Base-by-base conservation (phyloP, 2,797 vertebrate species). In the Cetoscarus ocellatus region DNA sequence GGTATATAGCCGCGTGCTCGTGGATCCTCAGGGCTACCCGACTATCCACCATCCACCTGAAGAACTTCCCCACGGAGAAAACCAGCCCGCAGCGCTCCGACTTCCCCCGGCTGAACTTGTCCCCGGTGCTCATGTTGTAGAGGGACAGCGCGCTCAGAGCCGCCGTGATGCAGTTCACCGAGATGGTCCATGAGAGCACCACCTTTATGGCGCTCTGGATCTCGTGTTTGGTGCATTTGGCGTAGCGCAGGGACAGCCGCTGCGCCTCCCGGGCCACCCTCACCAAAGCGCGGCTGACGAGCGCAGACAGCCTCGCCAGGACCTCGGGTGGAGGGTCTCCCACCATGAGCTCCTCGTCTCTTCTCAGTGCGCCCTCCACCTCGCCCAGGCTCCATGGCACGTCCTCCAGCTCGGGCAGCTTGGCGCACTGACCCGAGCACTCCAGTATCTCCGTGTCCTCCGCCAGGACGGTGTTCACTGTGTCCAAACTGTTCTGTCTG, bases 401-500 rank as follows among this genome's bases (percentile, higher is more conserved):
- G 80, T 95, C 92, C 81, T 96, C 95, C 84, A 94, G 93, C 88
- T 95, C 94, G 82, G 94, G 94, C 80, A 96, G 93, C 80, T 93
- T 94, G 83, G 92, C 92, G 88, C 93, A 91, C 85, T 94, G 93
- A 70, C 92, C 93, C 90, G 92, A 88, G 84, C 93, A 92, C 92
- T 96, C 94, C 86, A 92, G 90, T 53, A 89, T 85, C 70, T 95
- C 95, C 75, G 92, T 87, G 86, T 95, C 94, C 89, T 94, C 95
- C 86, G 92, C 94, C 94, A 95, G 91, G 80, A 94, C 94, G 79
- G 94, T 95, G 91, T 95, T 95, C 58, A 95, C 93, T 50, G 94
- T 98, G 94, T 99, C 98, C 92, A 98, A 94, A 93, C 98, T 99
- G 96, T 98, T 97, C 79, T 98, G 97, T 92, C 98, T 91, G 95